Percentiles rank a stretch among this genome's conserved stretches.
phyloP scores from a whole-genome alignment of 2,113 vertebrate species.

The Bothrops jararaca region DNA sequence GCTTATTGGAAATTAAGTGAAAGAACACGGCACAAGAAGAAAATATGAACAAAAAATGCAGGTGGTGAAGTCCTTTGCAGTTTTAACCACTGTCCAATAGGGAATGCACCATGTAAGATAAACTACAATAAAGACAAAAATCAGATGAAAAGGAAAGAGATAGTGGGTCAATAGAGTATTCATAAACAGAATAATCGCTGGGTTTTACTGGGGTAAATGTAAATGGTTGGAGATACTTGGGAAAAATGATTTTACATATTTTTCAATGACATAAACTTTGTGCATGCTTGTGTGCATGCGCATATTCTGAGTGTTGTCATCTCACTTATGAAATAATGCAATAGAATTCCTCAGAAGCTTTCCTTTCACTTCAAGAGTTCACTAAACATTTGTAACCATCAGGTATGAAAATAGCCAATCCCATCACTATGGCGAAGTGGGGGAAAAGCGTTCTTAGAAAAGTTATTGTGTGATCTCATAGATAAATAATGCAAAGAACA shows the following conservation, averaged over 20 bases:
- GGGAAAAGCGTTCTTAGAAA: not conserved
- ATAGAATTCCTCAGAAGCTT: not conserved
- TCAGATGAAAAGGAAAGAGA: not conserved
- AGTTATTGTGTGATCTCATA: not conserved
- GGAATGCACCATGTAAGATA: not conserved
- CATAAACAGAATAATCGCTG: not conserved
- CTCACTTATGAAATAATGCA: not conserved
- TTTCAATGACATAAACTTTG: not conserved
- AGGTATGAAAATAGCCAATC: not conserved
- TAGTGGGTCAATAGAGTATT: not conserved
- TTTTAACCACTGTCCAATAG: not conserved
- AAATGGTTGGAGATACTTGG: not conserved
- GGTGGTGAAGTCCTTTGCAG: not conserved
- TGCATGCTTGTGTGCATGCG: not conserved
- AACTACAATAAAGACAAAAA: not conserved
- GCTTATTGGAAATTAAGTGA: not conserved
- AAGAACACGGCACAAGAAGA: not conserved
- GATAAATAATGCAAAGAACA: not conserved
- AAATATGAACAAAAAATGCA: not conserved
- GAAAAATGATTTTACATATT: not conserved
- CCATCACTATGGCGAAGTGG: not conserved
- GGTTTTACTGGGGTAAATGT: too few relatives aligned
- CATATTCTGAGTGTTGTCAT: not conserved
- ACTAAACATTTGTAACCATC: not conserved
- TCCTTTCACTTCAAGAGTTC: not conserved